A percentile compares a stretch with the other conserved stretches of the same genome.
phyloP scores from a whole-genome alignment of 2,797 vertebrate species.

The Galaxias olidus region DNA sequence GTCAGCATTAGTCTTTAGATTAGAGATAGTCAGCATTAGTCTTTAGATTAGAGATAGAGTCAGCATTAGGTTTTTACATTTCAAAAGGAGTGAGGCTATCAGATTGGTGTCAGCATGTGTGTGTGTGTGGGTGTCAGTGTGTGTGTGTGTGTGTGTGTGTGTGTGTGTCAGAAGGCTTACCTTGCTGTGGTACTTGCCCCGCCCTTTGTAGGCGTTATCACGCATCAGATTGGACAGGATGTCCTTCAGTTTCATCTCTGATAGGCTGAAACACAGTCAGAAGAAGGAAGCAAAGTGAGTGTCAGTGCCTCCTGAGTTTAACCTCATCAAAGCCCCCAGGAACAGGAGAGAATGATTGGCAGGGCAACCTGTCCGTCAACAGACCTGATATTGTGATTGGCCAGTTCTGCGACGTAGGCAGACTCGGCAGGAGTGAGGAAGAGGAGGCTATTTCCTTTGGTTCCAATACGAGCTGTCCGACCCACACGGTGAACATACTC shows the following conservation, averaged over 20 bases:
- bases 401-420: constrained; percentile 84
- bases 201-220: constrained; percentile 79
- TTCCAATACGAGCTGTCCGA: constrained; percentile 90
- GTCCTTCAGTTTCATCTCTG: constrained; percentile 85
- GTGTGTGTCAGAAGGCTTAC: constrained; percentile 61
- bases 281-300: neutral
- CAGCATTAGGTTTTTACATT: no score
- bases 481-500: constrained; percentile 94
- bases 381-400: constrained; percentile 94
- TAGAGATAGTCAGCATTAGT: no score
- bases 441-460: constrained; percentile 86
- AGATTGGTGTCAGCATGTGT: no score
- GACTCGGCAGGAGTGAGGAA: constrained; percentile 91
- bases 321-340: no score
- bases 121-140: no score
- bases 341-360: neutral
- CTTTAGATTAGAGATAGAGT: no score
- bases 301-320: neutral
- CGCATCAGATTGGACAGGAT: constrained; percentile 81
- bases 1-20: no score
- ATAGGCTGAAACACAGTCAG: constrained; percentile 69
- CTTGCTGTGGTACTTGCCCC: constrained; percentile 74
- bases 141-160: no score
- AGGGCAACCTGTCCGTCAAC: constrained; percentile 34
- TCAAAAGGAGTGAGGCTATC: no score